Evolutionary conservation across 1,140 invertebrate genomes (phyloP), one percentile per base, ranked within the genome.

Genomic region (Drosophila truncata): DNA sequence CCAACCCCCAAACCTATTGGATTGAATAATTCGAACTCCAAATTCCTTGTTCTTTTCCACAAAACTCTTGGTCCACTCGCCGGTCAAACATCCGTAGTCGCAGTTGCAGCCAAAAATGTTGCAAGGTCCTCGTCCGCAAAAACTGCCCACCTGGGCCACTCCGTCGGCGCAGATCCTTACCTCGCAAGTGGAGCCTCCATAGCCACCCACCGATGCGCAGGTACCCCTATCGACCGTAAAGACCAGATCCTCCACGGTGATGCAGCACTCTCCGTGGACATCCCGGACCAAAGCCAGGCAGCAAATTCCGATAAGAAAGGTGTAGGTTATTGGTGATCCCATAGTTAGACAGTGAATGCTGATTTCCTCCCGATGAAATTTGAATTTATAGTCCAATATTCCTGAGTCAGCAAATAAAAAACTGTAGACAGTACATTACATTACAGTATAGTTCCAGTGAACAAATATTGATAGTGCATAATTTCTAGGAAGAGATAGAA

Each of bases 51-150:
- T 39, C 11, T 2, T 25, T 7, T 57, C 31, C 14, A 57, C 33
- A 35, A 57, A 57, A 16, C 33, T 39, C 10, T 39, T 35, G 33
- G 14, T 18, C 54, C 54, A 57, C 9, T 57, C 20, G 14, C 54
- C 54, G 20, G 18, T n/a, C 33, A 57, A 16, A 37, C 54, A 57
- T 37, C 54, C 54, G 54, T 16, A 5, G 14, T 57, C 54, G 33
- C 54, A 57, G 33, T 37, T 57, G 54, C 54, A 57, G 14, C 54
- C 54, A 23, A 57, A 57, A 4, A 57, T 7, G 33, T 57, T 57
- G 33, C 54, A 57, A 16, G 54, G 33, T n/a, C 20, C 54, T n/a
- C 9, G 5, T 11, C 14, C 52, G 42, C 42, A 46, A 14, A 14
- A 46, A 13, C 13, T 46, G 20, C 52, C 52, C 52, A 37, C 33